phyloP scores from a whole-genome alignment of 2,888 invertebrate genomes.

The Amblyteles armatorius region DNA sequence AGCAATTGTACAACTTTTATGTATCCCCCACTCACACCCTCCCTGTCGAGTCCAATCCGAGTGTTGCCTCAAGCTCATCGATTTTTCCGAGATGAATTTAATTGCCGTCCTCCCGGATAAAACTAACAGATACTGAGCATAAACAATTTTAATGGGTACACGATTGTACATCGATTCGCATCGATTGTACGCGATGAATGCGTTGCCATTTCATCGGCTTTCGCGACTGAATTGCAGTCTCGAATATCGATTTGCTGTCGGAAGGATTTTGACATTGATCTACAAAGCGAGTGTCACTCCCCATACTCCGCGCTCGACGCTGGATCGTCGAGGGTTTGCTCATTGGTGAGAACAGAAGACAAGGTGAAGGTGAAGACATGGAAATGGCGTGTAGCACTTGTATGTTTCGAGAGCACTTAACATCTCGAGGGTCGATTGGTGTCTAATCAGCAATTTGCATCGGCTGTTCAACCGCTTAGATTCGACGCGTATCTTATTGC shows the following conservation, averaged over 20 bases:
- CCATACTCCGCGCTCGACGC: background rate
- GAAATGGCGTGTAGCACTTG: background rate
- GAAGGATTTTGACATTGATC: constrained; percentile 13
- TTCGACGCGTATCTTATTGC: background rate
- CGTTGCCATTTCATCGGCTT: background rate
- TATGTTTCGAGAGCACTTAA: constrained; percentile 43
- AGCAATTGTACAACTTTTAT: constrained; percentile 23
- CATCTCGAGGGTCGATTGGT: constrained; percentile 62
- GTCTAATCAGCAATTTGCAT: constrained; percentile 67
- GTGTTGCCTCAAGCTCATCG: constrained; percentile 4
- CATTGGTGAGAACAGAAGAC: constrained; percentile 1
- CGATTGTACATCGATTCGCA: background rate
- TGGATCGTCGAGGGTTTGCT: constrained; percentile 12
- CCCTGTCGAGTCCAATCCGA: background rate
- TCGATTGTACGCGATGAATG: too few species aligned
- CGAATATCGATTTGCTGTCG: background rate
- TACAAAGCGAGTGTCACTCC: background rate
- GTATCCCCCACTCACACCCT: background rate
- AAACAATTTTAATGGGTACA: background rate
- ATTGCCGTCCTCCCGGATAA: constrained; percentile 1
- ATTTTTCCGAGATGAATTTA: constrained; percentile 28
- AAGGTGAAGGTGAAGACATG: constrained; percentile 3
- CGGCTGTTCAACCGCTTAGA: constrained; percentile 59
- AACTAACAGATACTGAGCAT: background rate
- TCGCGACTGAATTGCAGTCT: background rate